Evolutionary conservation across 2,797 vertebrate genomes (phyloP).

Genomic region (Hoplostethus atlanticus): DNA sequence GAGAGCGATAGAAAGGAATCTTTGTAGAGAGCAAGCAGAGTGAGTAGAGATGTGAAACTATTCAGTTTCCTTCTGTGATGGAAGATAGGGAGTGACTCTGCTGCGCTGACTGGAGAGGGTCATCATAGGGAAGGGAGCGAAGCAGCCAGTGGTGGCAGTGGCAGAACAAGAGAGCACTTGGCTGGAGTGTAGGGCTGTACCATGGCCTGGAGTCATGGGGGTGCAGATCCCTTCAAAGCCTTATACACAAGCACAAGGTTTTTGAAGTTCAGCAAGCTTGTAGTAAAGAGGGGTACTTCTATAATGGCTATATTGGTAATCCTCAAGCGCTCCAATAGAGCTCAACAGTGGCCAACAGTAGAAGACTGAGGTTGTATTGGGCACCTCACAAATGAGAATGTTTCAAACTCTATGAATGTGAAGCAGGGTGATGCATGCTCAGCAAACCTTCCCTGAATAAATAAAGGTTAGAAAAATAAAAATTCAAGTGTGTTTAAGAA

Average conservation of each 20-base stretch:
- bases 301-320: too few species aligned
- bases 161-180: slow-evolving; percentile 30
- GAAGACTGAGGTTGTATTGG: too few species aligned
- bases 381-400: too few species aligned
- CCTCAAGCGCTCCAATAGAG: too few species aligned
- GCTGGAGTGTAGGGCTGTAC: slow-evolving; percentile 21
- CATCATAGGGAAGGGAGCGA: too few species aligned
- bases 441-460: too few species aligned
- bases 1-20: background rate
- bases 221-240: slow-evolving; percentile 31
- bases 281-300: background rate
- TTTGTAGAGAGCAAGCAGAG: slow-evolving; percentile 5
- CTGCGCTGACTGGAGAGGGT: slow-evolving; percentile 45
- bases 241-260: slow-evolving; percentile 33
- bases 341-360: too few species aligned
- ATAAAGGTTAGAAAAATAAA: too few species aligned
- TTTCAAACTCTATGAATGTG: too few species aligned
- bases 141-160: slow-evolving; percentile 28
- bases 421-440: too few species aligned
- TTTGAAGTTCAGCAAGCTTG: slow-evolving; percentile 26
- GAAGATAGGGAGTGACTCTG: slow-evolving; percentile 40
- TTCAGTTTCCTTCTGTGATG: slow-evolving; percentile 29
- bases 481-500: too few species aligned
- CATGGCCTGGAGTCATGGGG: slow-evolving; percentile 19
- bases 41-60: slow-evolving; percentile 19